Percentiles rank a stretch among this genome's conserved stretches.
phyloP scores from a whole-genome alignment of 1,140 invertebrate genomes.

The Whitmania pigra region DNA sequence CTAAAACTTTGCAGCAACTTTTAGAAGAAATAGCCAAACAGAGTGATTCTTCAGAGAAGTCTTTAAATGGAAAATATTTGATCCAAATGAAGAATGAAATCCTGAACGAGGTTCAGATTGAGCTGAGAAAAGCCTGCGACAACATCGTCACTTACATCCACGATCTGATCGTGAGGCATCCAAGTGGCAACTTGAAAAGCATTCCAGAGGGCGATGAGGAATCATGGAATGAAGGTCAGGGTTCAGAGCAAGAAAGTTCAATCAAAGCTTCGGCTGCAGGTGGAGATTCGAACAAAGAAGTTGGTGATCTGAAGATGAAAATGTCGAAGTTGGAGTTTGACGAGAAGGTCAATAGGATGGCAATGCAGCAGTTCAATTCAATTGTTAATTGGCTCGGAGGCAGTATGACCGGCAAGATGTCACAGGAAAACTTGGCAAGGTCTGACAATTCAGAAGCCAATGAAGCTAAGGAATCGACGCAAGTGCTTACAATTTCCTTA shows the following conservation, averaged over 20 bases:
- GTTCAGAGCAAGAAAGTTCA: neutral
- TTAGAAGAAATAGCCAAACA: no score
- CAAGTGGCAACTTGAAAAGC: conserved; percentile 3
- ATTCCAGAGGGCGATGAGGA: conserved; percentile 8
- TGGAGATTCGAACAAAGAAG: neutral
- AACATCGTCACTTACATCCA: conserved; percentile 7
- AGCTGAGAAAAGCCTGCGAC: neutral
- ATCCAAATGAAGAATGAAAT: conserved; percentile 8
- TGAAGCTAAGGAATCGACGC: no score
- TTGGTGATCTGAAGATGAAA: neutral
- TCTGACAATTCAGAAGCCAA: no score
- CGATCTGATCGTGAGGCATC: conserved; percentile 1
- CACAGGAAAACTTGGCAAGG: no score
- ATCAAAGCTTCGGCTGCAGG: no score
- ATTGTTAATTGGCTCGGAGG: conserved; percentile 5
- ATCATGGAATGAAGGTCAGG: conserved; percentile 9
- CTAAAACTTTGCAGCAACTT: no score
- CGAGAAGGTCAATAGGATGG: neutral
- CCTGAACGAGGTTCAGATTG: conserved; percentile 7
- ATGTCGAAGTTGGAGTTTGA: neutral
- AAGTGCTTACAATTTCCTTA: no score
- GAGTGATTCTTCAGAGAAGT: neutral
- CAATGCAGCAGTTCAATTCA: neutral
- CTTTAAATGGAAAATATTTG: conserved; percentile 9
- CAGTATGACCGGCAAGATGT: no score